Conservation (phyloP, 1,140 invertebrate species). For the Mizuhopecten yessoensis region DNA sequence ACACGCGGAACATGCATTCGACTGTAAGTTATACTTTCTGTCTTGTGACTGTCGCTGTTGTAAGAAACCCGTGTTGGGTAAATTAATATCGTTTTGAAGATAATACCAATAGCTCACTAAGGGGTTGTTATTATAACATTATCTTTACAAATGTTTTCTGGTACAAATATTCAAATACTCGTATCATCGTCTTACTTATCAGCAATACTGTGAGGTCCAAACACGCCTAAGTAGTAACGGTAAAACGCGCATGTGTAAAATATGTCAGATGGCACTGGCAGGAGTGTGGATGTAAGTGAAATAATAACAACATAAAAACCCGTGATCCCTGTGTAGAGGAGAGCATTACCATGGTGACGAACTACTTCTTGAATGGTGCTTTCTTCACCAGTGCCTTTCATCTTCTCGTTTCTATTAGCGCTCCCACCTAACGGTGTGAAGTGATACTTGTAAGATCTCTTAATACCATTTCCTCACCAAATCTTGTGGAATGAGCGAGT, state of each 20-base stretch:
- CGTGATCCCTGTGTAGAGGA: background rate
- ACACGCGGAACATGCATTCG: slow-evolving; percentile 70
- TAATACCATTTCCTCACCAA: no score
- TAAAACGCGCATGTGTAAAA: background rate
- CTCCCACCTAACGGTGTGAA: background rate
- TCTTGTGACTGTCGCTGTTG: background rate
- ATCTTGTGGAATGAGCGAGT: no score
- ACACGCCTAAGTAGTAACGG: no score
- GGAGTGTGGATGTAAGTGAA: no score
- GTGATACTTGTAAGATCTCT: no score
- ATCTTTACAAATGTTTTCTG: background rate
- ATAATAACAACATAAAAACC: background rate
- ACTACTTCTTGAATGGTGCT: background rate
- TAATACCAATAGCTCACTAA: no score
- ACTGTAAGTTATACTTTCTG: slow-evolving; percentile 66
- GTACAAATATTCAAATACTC: background rate
- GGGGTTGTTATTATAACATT: background rate
- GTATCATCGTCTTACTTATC: no score
- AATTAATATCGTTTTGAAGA: background rate
- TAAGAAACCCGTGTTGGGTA: no score
- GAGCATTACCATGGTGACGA: background rate
- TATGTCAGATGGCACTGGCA: background rate
- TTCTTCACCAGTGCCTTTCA: background rate
- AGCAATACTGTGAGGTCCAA: background rate
- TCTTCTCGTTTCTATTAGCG: background rate